phyloP scores from a whole-genome alignment of 1,140 invertebrate species.

The Gonatopus flavifemur region DNA sequence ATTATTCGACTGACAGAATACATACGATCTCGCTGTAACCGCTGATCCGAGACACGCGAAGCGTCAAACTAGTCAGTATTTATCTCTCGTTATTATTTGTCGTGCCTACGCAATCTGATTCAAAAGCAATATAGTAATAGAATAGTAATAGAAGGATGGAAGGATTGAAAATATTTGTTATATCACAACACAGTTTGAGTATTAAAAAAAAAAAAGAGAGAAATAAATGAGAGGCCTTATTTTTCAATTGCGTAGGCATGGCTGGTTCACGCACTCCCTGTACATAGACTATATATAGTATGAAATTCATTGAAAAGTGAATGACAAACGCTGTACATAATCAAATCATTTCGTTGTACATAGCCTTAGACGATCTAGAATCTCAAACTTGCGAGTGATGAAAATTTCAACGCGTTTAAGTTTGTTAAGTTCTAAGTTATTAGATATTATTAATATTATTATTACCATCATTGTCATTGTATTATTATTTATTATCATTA shows the following conservation, averaged over 20 bases:
- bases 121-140: no score
- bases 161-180: no score
- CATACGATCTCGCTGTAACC: conserved; percentile 10
- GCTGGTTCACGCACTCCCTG: conserved; percentile 23
- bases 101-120: conserved; percentile 26
- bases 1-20: no score
- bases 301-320: background rate
- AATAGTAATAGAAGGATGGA: no score
- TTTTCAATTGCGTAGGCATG: conserved; percentile 25
- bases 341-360: no score
- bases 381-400: no score
- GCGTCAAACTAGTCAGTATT: conserved; percentile 40
- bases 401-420: no score
- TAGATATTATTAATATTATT: conserved; percentile 14
- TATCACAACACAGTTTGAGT: no score
- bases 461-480: conserved; percentile 10
- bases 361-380: no score
- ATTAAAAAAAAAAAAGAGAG: no score
- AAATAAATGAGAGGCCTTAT: conserved; percentile 28
- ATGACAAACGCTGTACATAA: no score
- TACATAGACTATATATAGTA: conserved; percentile 6
- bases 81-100: conserved; percentile 29
- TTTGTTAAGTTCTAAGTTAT: conserved; percentile 17
- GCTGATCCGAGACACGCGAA: conserved; percentile 21
- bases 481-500: conserved; percentile 26